Evolutionary conservation across 2,113 vertebrate species (phyloP), one percentile per base, ranked within the genome.

Genomic region (Sarotherodon lohbergeri): DNA sequence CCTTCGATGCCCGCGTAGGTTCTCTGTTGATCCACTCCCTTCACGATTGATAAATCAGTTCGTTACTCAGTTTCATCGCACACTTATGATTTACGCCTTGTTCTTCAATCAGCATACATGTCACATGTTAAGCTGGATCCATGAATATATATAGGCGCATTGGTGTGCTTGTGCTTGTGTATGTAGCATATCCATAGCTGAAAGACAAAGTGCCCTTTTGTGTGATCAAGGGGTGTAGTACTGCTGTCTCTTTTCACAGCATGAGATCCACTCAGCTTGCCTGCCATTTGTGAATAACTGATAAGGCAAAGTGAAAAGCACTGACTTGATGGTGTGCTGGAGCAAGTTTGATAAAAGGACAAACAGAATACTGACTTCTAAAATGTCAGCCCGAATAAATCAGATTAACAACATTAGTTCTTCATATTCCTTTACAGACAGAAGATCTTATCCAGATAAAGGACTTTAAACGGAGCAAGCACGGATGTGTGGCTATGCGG

Each of bases 201-300:
- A 57, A 80, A 86, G 85, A 88, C 85, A 82, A 88, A 90, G 54
- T 92, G 91, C 88, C 88, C 88, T 93, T 93, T 93, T 61, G 82
- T 91, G 87, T 88, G 92, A 94, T 90, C 61, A 84, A 82, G 61
- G 80, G 88, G 32, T 90, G 89, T 90, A 81, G 86, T 81, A 8
- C 36, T 46, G 61, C 66, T 79, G 90, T 89, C 90, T 93, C 76
- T 89, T 81, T 85, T 93, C 93, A 82, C 93, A 90, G 92, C 89
- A 13, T 87, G 91, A 83, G 80, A 86, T 89, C 83, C 81, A 86
- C 93, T 89, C 91, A 90, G 87, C 91, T 89, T 85, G 80, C 66
- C 78, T 92, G 82, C 86, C 84, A 90, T 93, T 94, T 94, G 90
- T 91, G 86, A 93, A 93, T 91, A 84, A 94, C 91, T 86, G 93